phyloP scores from a whole-genome alignment of 2,888 invertebrate species.

The Deilephila porcellus region DNA sequence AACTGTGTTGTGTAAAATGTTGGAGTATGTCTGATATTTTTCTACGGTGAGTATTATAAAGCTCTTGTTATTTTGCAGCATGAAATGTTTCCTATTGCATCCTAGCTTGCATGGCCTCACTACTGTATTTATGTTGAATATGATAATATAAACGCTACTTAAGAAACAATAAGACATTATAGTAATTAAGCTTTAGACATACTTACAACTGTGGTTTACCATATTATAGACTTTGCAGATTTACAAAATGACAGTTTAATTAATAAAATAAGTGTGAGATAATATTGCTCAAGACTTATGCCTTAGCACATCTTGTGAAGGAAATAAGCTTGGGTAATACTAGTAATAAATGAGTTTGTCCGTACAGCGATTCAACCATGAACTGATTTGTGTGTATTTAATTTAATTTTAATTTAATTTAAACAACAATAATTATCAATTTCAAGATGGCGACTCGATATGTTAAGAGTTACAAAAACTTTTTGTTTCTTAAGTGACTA shows the following conservation, averaged over 20 bases:
- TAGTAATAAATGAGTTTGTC: too few relatives aligned
- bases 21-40: not conserved
- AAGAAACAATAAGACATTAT: not conserved
- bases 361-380: too few relatives aligned
- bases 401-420: too few relatives aligned
- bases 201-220: constrained; percentile 30
- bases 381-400: too few relatives aligned
- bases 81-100: not conserved
- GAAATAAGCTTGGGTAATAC: too few relatives aligned
- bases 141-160: not conserved
- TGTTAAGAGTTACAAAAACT: too few relatives aligned
- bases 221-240: not conserved
- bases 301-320: too few relatives aligned
- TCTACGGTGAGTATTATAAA: constrained; percentile 12
- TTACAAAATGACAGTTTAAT: too few relatives aligned
- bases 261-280: too few relatives aligned
- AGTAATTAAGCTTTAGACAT: not conserved
- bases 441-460: too few relatives aligned
- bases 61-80: constrained; percentile 4
- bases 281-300: too few relatives aligned
- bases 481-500: constrained; percentile 4
- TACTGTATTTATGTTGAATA: not conserved
- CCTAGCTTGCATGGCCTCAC: not conserved
- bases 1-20: not conserved
- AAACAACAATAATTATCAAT: too few relatives aligned